These are phyloP conservation scores for Eristalis arbustorum DNA, from an alignment of 2,888 invertebrate species.

Conservation along the genomic window DNA sequence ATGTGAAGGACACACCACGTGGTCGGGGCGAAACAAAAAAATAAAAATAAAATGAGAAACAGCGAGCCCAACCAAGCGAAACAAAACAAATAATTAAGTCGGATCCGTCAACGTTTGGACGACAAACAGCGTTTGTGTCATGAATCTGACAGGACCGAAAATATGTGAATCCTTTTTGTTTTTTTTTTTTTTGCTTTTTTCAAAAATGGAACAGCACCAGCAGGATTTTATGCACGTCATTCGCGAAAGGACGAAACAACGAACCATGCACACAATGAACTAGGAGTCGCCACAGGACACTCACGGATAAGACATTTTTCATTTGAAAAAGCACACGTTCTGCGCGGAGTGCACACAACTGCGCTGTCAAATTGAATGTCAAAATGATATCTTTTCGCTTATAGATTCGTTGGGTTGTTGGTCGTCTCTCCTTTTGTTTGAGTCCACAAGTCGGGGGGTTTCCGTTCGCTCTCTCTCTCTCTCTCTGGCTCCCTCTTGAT, in stretches of 20 bases:
- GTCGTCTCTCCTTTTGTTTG: slow-evolving; percentile 31
- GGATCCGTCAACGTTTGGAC: slow-evolving; percentile 31
- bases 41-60: slow-evolving; percentile 7
- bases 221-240: slow-evolving; percentile 51
- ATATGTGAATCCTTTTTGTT: slow-evolving; percentile 15
- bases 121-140: slow-evolving; percentile 16
- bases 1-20: slow-evolving; percentile 60
- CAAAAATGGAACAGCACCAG: slow-evolving; percentile 47
- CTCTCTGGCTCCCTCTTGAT: not conserved
- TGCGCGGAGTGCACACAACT: slow-evolving; percentile 39
- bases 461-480: not conserved
- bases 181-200: not conserved
- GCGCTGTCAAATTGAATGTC: slow-evolving; percentile 68
- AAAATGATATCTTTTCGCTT: slow-evolving; percentile 47
- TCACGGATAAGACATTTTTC: slow-evolving; percentile 65
- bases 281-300: slow-evolving; percentile 66
- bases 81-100: slow-evolving; percentile 37
- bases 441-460: slow-evolving; percentile 22
- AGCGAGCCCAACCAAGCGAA: not conserved
- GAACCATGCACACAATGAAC: slow-evolving; percentile 28
- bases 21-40: slow-evolving; percentile 39
- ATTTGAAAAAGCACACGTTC: slow-evolving; percentile 36
- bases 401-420: slow-evolving; percentile 11
- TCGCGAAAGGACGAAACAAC: slow-evolving; percentile 24
- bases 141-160: slow-evolving; percentile 19